Base-by-base conservation (phyloP, 2,113 vertebrate genomes). In the Lutjanus erythropterus region DNA sequence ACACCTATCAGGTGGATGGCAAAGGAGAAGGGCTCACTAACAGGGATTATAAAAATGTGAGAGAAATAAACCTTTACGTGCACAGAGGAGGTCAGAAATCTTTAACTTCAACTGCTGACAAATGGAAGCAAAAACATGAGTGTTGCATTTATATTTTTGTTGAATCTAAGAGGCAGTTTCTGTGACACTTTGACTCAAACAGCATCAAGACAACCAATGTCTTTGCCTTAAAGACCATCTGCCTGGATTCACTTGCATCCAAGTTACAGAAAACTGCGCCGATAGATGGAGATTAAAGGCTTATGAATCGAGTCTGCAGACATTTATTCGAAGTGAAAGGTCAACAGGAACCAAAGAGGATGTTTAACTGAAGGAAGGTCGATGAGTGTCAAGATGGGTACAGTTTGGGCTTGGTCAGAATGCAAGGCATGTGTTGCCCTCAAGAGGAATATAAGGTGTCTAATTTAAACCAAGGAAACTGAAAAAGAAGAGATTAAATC, bases 261-360 rank as follows among this genome's bases (percentile, higher is more conserved):
- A 49, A 27, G 25, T 5, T 3, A 16, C 21, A 77, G 37, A 42
- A 69, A 58, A 37, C 4, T 0, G n/a, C 1, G 66, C 46, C 29
- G 64, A 58, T 27, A 12, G 27, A 68, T 4, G 42, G 50, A 59
- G 31, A 67, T 60, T 65, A 23, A 39, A 55, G 15, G 21, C 11
- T 68, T 11, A 49, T 47, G 11, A 69, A 44, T 1, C 7, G 8
- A 61, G 31, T 35, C 8, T 21, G 25, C 37, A 50, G 42, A 47
- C 37, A 29, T 78, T 75, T 70, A 14, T 53, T 50, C 53, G 27
- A 65, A 15, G 29, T 0, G 3, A 37, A 71, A 79, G 84, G 75
- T 79, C 53, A 64, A 46, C 67, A 29, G 53, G 25, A 31, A 29
- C 19, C 15, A 18, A 47, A 12, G n/a, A 44, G 50, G 50, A 15